These are phyloP conservation scores for Garrulus glandarius DNA, from an alignment of 2,797 vertebrate genomes.

Conservation along the genomic window DNA sequence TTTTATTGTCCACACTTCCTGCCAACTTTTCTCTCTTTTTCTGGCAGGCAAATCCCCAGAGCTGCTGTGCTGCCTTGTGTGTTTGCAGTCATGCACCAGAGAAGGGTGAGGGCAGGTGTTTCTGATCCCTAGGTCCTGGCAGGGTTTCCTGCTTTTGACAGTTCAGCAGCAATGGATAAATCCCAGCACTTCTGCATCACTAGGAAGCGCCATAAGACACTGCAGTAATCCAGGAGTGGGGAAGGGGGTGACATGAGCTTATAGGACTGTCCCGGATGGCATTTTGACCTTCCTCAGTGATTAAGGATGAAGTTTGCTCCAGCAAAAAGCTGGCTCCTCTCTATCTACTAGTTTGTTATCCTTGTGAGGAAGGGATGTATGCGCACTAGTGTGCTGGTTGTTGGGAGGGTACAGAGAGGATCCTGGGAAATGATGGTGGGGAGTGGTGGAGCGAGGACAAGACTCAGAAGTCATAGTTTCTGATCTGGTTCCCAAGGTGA, in stretches of 20 bases:
- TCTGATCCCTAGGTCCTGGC: not conserved
- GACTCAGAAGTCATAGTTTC: not conserved
- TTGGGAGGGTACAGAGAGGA: not conserved
- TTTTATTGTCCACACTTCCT: not conserved
- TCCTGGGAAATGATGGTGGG: not conserved
- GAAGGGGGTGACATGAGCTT: not conserved
- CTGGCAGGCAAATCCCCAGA: not conserved
- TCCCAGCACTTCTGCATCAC: not conserved
- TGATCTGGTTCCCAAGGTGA: not conserved
- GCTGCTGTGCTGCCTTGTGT: not conserved
- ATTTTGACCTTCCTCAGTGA: not conserved
- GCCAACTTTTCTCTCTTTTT: not conserved
- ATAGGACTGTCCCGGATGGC: not conserved
- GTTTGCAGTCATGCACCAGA: not conserved
- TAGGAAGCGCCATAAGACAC: not conserved
- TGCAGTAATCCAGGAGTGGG: not conserved
- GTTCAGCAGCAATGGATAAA: not conserved
- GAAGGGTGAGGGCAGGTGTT: conserved; percentile 15
- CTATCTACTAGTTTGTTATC: fast-evolving
- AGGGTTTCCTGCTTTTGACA: not conserved
- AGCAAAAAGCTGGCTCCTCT: not conserved
- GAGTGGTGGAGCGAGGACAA: fast-evolving
- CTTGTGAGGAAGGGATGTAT: not conserved
- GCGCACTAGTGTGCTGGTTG: not conserved
- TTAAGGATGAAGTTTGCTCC: not conserved